phyloP scores from a whole-genome alignment of 2,797 vertebrate genomes.

The Lerista edwardsae region DNA sequence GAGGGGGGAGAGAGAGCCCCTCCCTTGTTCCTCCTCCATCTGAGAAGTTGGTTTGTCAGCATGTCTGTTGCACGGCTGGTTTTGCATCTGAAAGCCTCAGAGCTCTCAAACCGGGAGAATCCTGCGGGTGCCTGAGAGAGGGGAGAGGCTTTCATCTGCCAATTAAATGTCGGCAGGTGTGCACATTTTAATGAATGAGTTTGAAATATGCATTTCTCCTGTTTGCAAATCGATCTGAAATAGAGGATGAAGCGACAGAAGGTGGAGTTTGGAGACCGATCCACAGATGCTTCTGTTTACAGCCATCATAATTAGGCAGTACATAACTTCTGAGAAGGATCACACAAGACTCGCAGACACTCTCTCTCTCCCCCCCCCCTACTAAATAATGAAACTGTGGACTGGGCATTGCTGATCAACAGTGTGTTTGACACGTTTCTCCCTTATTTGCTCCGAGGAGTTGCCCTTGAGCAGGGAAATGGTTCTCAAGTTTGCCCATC shows the following conservation, averaged over 20 bases:
- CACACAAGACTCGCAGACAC: not conserved
- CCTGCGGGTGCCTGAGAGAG: not conserved
- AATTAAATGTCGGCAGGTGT: not conserved
- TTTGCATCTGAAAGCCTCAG: not conserved
- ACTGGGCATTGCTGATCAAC: not conserved
- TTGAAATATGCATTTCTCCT: not conserved
- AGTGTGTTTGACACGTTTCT: not conserved
- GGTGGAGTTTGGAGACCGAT: not conserved
- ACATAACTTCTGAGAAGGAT: not conserved
- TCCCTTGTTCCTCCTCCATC: not conserved
- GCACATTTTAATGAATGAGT: not conserved
- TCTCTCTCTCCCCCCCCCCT: too few relatives aligned
- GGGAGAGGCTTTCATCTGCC: too few relatives aligned
- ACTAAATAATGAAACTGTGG: not conserved
- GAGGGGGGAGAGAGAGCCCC: too few relatives aligned
- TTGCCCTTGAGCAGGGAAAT: not conserved
- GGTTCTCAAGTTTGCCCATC: not conserved
- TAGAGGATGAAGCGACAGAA: not conserved
- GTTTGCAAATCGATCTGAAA: not conserved
- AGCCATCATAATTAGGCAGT: not conserved
- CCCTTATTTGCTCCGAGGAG: not conserved
- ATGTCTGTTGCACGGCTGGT: not conserved
- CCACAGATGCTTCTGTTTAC: not conserved
- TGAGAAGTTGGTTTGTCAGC: constrained; percentile 20
- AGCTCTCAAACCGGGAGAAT: not conserved